Conservation (phyloP, 1,140 invertebrate species). For the Xylocopa sonorina region DNA sequence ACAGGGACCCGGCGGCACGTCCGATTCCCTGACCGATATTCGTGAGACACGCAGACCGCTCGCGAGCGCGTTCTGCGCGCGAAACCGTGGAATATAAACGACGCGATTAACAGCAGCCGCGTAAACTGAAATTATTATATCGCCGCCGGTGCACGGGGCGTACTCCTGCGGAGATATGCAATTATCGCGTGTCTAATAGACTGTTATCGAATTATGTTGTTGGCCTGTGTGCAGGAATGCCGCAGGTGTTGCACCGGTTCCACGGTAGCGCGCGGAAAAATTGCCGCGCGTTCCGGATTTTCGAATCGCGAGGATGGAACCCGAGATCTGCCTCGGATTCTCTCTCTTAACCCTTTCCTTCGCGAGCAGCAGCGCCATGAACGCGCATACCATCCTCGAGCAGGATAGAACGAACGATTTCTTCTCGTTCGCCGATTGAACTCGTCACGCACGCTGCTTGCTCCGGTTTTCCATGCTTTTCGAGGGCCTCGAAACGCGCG, state of each 20-base stretch:
- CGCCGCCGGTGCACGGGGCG: not conserved
- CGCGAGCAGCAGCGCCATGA: no score
- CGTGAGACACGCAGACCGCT: constrained; percentile 11
- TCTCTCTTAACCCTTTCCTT: no score
- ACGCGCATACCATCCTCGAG: no score
- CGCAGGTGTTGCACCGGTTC: constrained; percentile 3
- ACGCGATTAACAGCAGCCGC: constrained; percentile 20
- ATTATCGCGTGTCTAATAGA: constrained; percentile 35
- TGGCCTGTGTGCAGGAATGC: not conserved
- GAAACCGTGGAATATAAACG: constrained; percentile 35
- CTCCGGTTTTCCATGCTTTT: no score
- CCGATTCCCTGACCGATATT: constrained; percentile 21
- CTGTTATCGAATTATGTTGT: constrained; percentile 33
- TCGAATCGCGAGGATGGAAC: not conserved
- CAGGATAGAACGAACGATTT: no score
- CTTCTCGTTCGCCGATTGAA: no score
- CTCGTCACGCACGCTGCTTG: no score
- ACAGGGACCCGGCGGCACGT: not conserved
- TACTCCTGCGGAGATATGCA: constrained; percentile 22
- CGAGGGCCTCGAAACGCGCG: no score
- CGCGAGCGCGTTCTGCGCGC: constrained; percentile 12
- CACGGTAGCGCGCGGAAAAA: not conserved
- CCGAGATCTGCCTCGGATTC: no score
- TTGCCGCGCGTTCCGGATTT: not conserved
- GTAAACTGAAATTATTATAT: constrained; percentile 29